Evolutionary conservation across 2,888 invertebrate genomes (phyloP).

Genomic region (Ischnus inquisitorius): DNA sequence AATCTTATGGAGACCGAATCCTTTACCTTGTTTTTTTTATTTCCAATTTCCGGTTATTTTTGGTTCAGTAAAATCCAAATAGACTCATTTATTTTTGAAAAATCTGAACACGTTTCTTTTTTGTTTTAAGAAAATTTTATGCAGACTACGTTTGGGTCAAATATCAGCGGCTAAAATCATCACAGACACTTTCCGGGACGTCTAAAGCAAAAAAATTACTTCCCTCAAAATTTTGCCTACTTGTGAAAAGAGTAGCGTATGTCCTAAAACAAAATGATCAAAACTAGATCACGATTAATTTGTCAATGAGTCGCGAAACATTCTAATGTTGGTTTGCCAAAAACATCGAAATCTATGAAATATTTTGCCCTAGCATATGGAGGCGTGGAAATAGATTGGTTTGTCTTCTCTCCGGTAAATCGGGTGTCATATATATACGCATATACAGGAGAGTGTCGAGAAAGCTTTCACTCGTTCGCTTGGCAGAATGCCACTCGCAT

Average conservation of each 20-base stretch:
- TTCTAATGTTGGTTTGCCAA: background rate
- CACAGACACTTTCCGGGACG: no score
- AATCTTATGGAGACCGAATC: no score
- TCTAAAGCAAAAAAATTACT: no score
- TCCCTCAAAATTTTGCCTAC: background rate
- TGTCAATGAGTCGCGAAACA: background rate
- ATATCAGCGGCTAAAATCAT: background rate
- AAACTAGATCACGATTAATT: background rate
- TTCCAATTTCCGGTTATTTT: no score
- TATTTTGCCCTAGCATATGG: conserved; percentile 1
- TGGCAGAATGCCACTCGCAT: conserved; percentile 57
- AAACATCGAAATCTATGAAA: background rate
- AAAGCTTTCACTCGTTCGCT: conserved; percentile 65
- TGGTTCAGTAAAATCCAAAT: no score
- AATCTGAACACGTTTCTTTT: no score
- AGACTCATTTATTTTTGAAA: no score
- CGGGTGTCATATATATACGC: conserved; percentile 32
- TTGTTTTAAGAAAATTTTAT: background rate
- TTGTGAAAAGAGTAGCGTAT: background rate
- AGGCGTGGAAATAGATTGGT: conserved; percentile 56
- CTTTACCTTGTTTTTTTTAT: no score
- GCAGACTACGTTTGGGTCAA: no score
- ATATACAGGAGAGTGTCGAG: conserved; percentile 44
- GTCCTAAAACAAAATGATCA: background rate
- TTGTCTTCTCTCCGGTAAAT: conserved; percentile 46